Evolutionary conservation across 2,888 invertebrate genomes (phyloP).

Genomic region (Callosobruchus maculatus): DNA sequence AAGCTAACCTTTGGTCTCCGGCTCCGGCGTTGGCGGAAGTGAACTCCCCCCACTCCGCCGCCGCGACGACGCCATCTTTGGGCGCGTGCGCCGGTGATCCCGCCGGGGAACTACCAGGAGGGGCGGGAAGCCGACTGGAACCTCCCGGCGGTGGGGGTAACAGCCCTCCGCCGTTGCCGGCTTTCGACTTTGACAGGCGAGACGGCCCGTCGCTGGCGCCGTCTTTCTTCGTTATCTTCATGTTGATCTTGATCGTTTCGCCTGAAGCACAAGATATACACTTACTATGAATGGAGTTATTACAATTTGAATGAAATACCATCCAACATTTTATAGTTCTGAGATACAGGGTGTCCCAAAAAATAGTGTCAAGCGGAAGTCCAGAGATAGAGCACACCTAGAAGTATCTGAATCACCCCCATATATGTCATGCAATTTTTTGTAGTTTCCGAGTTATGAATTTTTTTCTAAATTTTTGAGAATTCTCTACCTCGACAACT

Average conservation of each 20-base stretch:
- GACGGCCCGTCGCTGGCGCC: conserved; percentile 65
- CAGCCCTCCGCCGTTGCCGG: conserved; percentile 48
- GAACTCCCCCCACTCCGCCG: conserved; percentile 74
- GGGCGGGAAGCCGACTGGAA: conserved; percentile 65
- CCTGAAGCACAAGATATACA: conserved; percentile 43
- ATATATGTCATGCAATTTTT: too few relatives aligned
- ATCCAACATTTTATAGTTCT: too few relatives aligned
- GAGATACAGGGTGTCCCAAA: too few relatives aligned
- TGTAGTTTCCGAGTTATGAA: too few relatives aligned
- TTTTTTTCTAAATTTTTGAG: too few relatives aligned
- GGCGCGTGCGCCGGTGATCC: conserved; percentile 61
- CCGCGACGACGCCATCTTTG: conserved; percentile 31
- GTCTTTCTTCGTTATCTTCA: conserved; percentile 94
- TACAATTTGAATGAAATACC: too few relatives aligned
- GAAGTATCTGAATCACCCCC: too few relatives aligned
- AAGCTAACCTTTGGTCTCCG: neutral
- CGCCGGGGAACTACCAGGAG: conserved; percentile 76
- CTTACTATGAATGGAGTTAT: too few relatives aligned
- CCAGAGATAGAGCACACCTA: too few relatives aligned
- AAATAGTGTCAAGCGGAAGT: too few relatives aligned
- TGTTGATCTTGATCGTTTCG: conserved; percentile 98
- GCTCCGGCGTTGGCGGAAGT: conserved; percentile 56
- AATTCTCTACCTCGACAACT: too few relatives aligned
- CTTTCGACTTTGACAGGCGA: conserved; percentile 59
- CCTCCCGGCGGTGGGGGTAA: conserved; percentile 78